Percentiles rank a stretch among this genome's conserved stretches.
phyloP scores from a whole-genome alignment of 2,888 invertebrate genomes.

The Scaptomyza cyrtandrae region DNA sequence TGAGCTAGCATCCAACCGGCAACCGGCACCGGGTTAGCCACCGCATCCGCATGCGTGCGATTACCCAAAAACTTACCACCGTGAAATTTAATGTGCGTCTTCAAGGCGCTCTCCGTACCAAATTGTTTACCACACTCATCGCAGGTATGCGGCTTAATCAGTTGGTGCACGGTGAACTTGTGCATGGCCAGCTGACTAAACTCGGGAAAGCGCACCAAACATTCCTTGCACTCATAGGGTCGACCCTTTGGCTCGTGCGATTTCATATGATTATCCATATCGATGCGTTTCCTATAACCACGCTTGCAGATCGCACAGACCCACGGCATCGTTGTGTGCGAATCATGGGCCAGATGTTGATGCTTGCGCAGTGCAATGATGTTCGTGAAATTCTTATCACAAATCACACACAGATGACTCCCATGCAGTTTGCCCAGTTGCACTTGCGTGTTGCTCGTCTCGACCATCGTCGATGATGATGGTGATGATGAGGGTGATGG shows the following conservation, averaged over 20 bases:
- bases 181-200: conserved; percentile 80
- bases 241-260: conserved; percentile 81
- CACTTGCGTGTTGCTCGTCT: conserved; percentile 13
- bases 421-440: conserved; percentile 61
- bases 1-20: conserved; percentile 41
- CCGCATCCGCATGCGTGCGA: conserved; percentile 60
- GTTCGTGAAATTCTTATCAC: conserved; percentile 79
- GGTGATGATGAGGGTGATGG: conserved; percentile 64
- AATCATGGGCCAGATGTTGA: conserved; percentile 76
- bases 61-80: conserved; percentile 73
- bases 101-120: conserved; percentile 81
- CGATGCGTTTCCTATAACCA: conserved; percentile 79
- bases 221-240: conserved; percentile 82
- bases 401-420: conserved; percentile 73
- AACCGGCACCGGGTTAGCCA: conserved; percentile 58
- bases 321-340: conserved; percentile 73
- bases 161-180: conserved; percentile 81
- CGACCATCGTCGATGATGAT: conserved; percentile 69
- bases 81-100: conserved; percentile 81
- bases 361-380: conserved; percentile 79
- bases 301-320: conserved; percentile 81
- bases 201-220: conserved; percentile 80
- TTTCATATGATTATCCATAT: conserved; percentile 82
- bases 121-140: conserved; percentile 81
- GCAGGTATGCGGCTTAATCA: conserved; percentile 79